Percentiles rank a stretch among this genome's conserved stretches.
phyloP scores from a whole-genome alignment of 2,888 invertebrate genomes.

The Chrysotoxum bicinctum region DNA sequence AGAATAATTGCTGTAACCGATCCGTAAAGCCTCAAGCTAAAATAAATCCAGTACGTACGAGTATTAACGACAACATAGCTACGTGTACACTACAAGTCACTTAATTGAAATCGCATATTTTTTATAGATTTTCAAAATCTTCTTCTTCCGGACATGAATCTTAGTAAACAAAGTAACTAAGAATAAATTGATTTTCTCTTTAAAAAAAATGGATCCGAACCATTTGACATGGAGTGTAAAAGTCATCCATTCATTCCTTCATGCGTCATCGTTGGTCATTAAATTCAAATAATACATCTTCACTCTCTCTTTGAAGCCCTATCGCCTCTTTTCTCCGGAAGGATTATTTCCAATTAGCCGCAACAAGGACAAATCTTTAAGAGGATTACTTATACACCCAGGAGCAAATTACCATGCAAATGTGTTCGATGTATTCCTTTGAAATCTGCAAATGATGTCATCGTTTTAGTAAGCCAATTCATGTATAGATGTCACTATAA shows the following conservation, averaged over 20 bases:
- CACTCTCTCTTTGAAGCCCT: not conserved
- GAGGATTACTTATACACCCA: constrained; percentile 31
- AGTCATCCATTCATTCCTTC: constrained; percentile 10
- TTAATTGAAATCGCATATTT: not conserved
- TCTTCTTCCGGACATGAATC: too few species aligned
- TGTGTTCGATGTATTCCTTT: constrained; percentile 16
- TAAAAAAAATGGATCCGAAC: not conserved
- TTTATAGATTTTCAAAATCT: too few species aligned
- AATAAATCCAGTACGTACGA: not conserved
- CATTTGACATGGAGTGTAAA: not conserved
- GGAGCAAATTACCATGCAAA: not conserved
- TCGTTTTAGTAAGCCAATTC: not conserved
- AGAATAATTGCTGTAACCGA: not conserved
- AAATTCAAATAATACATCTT: constrained; percentile 33
- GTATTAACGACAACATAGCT: not conserved
- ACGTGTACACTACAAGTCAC: not conserved
- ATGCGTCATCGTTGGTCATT: constrained; percentile 28
- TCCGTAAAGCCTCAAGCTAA: not conserved
- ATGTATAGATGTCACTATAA: constrained; percentile 6
- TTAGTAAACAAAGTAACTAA: too few species aligned
- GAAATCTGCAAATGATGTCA: not conserved
- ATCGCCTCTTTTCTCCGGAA: not conserved
- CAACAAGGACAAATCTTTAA: constrained; percentile 23
- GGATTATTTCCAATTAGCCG: constrained; percentile 39
- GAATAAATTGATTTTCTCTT: not conserved